Conservation (phyloP, 2,797 vertebrate species). For the Spinibarbus caldwelli region DNA sequence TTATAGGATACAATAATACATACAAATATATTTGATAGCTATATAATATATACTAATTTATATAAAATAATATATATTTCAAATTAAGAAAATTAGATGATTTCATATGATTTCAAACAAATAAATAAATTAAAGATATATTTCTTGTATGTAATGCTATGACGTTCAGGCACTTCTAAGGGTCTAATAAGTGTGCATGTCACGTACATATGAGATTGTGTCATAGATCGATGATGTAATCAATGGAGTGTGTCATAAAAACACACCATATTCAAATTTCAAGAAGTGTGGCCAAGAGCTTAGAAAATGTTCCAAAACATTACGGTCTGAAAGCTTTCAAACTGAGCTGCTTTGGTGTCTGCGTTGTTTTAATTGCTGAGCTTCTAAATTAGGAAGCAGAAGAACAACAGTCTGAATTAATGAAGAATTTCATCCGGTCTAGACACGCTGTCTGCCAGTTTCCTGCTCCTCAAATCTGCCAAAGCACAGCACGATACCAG, state of each 20-base stretch:
- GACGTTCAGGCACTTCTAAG: too few species aligned
- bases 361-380: slow-evolving; percentile 7
- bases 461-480: slow-evolving; percentile 63
- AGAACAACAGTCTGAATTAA: slow-evolving; percentile 59
- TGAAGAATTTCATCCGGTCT: slow-evolving; percentile 67
- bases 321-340: slow-evolving; percentile 11
- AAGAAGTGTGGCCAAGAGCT: not conserved
- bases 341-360: slow-evolving; percentile 21
- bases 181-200: not conserved
- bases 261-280: not conserved
- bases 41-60: too few species aligned
- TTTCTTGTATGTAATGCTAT: not conserved
- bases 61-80: too few species aligned
- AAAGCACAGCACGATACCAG: slow-evolving; percentile 65
- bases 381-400: slow-evolving; percentile 30
- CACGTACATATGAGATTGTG: not conserved
- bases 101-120: too few species aligned
- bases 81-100: too few species aligned
- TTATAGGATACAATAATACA: too few species aligned
- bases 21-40: too few species aligned
- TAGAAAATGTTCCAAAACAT: slow-evolving; percentile 3
- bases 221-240: not conserved
- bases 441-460: slow-evolving; percentile 61
- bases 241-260: not conserved
- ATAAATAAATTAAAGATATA: not conserved